Evolutionary conservation across 2,888 invertebrate species (phyloP).

Genomic region (Conchocele bisecta): DNA sequence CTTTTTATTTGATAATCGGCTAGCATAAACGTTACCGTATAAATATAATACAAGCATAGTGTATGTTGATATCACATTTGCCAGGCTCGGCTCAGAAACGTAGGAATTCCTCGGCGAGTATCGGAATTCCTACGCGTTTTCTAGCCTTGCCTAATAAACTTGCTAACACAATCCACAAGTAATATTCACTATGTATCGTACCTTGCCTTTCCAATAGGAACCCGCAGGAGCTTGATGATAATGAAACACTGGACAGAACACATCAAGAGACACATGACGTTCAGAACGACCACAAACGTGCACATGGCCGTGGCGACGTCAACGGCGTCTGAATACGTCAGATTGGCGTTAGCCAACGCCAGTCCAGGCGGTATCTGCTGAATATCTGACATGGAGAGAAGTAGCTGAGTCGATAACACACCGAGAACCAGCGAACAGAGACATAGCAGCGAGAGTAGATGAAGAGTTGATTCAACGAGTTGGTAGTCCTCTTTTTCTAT

Average conservation of each 20-base stretch:
- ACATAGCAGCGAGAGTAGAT: conserved; percentile 91
- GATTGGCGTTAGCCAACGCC: conserved; percentile 2
- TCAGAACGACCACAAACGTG: conserved; percentile 93
- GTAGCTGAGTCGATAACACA: conserved; percentile 88
- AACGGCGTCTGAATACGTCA: conserved; percentile 88
- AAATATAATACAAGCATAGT: too few species aligned
- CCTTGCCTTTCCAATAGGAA: conserved; percentile 90
- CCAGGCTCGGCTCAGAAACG: too few species aligned
- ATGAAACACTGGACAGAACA: conserved; percentile 97
- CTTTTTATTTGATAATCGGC: too few species aligned
- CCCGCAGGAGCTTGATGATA: conserved; percentile 94
- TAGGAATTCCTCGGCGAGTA: too few species aligned
- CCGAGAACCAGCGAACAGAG: conserved; percentile 93
- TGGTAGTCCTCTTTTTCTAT: conserved; percentile 11
- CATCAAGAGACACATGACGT: conserved; percentile 95
- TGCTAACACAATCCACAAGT: too few species aligned
- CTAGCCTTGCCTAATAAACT: too few species aligned
- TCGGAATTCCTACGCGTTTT: too few species aligned
- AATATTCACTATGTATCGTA: too few species aligned
- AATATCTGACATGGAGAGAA: conserved; percentile 90
- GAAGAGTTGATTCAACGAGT: conserved; percentile 37
- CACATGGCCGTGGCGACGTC: conserved; percentile 96
- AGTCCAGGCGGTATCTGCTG: conserved; percentile 13
- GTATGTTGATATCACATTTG: too few species aligned
- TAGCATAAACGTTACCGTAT: too few species aligned